These are phyloP conservation scores for Platycheirus albimanus DNA, from an alignment of 2,888 invertebrate species.

Conservation along the genomic window DNA sequence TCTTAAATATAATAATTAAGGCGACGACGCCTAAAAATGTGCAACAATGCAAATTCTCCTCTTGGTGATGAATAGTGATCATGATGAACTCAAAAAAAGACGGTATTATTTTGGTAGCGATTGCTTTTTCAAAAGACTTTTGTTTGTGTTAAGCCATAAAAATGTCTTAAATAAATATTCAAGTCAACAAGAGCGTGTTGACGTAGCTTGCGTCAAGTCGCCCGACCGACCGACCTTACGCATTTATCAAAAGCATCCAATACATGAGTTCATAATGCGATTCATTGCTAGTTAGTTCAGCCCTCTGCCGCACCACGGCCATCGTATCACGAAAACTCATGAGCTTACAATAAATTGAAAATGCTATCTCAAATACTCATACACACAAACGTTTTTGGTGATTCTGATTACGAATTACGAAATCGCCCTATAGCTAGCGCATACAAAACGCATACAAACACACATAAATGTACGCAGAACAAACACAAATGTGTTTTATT, in stretches of 20 bases:
- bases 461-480: constrained; percentile 27
- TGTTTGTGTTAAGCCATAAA: neutral
- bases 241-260: constrained; percentile 37
- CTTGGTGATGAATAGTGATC: no score
- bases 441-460: no score
- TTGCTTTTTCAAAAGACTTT: neutral
- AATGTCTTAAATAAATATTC: neutral
- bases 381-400: constrained; percentile 15
- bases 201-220: constrained; percentile 1
- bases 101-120: neutral
- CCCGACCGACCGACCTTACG: constrained; percentile 47
- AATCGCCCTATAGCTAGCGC: constrained; percentile 34
- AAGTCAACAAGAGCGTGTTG: neutral
- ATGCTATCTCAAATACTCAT: constrained; percentile 39
- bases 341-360: constrained; percentile 41
- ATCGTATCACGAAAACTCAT: neutral
- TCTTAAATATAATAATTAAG: constrained; percentile 20
- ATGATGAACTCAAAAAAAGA: no score
- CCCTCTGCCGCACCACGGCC: neutral
- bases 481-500: constrained; percentile 43
- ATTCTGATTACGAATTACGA: constrained; percentile 61
- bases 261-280: constrained; percentile 62
- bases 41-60: constrained; percentile 53
- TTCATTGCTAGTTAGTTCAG: constrained; percentile 44
- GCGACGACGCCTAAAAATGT: constrained; percentile 59